Percentiles rank a stretch among this genome's conserved stretches.
phyloP scores from a whole-genome alignment of 2,797 vertebrate species.

The Karalla daura region DNA sequence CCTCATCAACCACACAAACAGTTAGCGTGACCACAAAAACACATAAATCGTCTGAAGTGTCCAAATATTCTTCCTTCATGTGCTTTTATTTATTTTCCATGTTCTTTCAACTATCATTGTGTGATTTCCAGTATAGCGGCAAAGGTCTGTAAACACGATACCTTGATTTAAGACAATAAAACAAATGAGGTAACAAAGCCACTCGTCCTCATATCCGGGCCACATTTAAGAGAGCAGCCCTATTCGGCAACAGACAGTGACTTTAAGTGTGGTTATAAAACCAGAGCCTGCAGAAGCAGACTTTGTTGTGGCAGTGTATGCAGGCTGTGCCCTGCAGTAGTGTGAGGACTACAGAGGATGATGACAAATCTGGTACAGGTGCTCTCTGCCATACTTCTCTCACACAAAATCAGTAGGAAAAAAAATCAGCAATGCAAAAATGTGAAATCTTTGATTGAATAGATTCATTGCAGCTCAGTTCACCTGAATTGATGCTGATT shows the following conservation, averaged over 20 bases:
- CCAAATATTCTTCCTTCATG: neutral
- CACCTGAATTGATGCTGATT: too few relatives aligned
- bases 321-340: constrained; percentile 18
- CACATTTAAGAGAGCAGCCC: constrained; percentile 48
- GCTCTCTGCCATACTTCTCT: neutral
- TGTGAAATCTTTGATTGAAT: too few relatives aligned
- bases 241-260: constrained; percentile 43
- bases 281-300: constrained; percentile 51
- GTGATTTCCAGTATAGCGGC: neutral
- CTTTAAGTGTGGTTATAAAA: constrained; percentile 44
- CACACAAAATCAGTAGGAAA: too few relatives aligned
- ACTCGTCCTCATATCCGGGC: constrained; percentile 19
- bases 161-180: constrained; percentile 33
- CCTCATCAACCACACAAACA: neutral
- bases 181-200: constrained; percentile 51
- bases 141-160: constrained; percentile 8
- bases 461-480: too few relatives aligned
- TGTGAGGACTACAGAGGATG: constrained; percentile 1
- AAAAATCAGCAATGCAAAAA: too few relatives aligned
- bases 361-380: constrained; percentile 6
- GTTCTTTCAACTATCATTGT: neutral
- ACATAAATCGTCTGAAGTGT: neutral
- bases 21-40: constrained; percentile 5
- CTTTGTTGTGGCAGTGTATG: constrained; percentile 65
- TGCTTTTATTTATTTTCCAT: constrained; percentile 18